Evolutionary conservation across 2,797 vertebrate species (phyloP).

Genomic region (Tenualosa thibaudeaui): DNA sequence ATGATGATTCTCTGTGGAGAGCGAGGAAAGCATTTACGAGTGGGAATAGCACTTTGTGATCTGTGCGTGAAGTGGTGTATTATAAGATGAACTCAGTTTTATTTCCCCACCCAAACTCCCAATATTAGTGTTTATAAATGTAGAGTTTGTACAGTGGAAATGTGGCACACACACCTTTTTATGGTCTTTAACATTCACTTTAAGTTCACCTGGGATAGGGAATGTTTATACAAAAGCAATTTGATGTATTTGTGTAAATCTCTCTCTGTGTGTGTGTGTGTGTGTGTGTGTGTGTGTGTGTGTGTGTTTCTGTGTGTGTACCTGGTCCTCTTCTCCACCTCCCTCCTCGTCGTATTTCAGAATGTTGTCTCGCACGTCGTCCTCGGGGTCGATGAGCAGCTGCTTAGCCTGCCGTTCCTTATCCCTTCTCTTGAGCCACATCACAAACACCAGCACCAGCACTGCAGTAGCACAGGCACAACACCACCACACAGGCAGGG

Average conservation of each 20-base stretch:
- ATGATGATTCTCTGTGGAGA: no score
- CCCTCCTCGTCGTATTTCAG: slow-evolving; percentile 89
- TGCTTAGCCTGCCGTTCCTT: slow-evolving; percentile 89
- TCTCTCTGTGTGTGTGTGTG: not conserved
- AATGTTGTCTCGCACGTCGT: slow-evolving; percentile 88
- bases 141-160: not conserved
- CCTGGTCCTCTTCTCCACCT: slow-evolving; percentile 89
- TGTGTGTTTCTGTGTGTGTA: slow-evolving; percentile 46
- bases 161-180: not conserved
- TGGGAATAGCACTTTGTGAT: no score
- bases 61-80: not conserved
- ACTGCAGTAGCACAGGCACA: slow-evolving; percentile 70
- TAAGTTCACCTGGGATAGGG: no score
- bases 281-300: not conserved
- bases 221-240: no score
- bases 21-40: no score
- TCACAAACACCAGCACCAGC: slow-evolving; percentile 86
- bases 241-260: not conserved
- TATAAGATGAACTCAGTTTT: not conserved
- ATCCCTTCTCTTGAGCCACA: slow-evolving; percentile 89
- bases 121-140: not conserved
- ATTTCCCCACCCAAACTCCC: not conserved
- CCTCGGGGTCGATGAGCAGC: slow-evolving; percentile 87
- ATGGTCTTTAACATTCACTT: not conserved
- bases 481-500: slow-evolving; percentile 69